Base-by-base conservation (phyloP, 2,797 vertebrate species). In the Spinus pinus region DNA sequence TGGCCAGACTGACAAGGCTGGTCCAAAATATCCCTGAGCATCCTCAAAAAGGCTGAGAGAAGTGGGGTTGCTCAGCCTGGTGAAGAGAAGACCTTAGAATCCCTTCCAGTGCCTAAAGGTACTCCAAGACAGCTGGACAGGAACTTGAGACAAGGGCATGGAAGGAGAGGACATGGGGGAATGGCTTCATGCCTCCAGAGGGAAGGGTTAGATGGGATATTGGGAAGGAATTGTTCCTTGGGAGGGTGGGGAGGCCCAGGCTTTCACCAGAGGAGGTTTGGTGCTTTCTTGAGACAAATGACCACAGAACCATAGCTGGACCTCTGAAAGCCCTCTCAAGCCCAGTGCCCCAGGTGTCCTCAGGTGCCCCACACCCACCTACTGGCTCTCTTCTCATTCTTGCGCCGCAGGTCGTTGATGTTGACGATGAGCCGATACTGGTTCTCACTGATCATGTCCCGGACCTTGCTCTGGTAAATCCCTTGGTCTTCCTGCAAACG, bases 361-460 rank as follows among this genome's bases (percentile, higher is more conserved):
- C 25, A 14, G 35, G 18, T 15, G 6, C 10, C 75, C 75, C 72
- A 27, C 17, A 39, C 98, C 95, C 86, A 99, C 99, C 98, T 98
- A 19, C 93, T 98, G 65, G 99, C 99, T 42, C 99, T 98, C 75
- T 97, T 98, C 94, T 99, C 99, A 10, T 99, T 99, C 93, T 98
- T 98, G 65, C 98, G 98, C 56, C 99, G 98, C 95, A 99, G 98
- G 83, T 99, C 99, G 58, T 99, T 99, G 95, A 99, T 98, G 90
- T 98, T 99, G 96, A 99, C 98, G 4, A 99, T 97, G 75, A 99
- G 98, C 2, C 99, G 98, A 18, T 97, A 98, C 61, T 98, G 98
- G 47, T 99, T 99, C 50, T 99, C 99, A 12, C 98, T 98, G 98
- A 99, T 99, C 98, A 99, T 99, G 92, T 99, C 98, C 62, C 99